phyloP scores from a whole-genome alignment of 2,797 vertebrate genomes.

The Lates japonicus region DNA sequence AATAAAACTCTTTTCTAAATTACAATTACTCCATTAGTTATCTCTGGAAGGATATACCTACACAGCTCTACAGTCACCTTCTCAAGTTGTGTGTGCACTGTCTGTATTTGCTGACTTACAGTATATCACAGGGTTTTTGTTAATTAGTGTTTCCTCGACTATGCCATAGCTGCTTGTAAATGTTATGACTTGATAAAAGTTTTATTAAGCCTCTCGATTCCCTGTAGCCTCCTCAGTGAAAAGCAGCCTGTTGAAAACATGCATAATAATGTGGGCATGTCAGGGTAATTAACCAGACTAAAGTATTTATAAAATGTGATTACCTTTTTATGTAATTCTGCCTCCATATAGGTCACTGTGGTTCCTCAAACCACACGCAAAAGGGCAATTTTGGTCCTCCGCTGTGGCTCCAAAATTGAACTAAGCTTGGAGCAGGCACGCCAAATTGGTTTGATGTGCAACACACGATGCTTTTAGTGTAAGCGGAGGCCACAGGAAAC shows the following conservation, averaged over 20 bases:
- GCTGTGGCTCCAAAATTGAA: conserved; percentile 28
- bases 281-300: conserved; percentile 56
- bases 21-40: neutral
- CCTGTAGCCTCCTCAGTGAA: conserved; percentile 34
- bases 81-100: neutral
- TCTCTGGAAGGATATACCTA: neutral
- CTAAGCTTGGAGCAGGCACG: conserved; percentile 16
- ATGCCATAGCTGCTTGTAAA: conserved; percentile 50
- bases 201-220: conserved; percentile 55
- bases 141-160: conserved; percentile 38
- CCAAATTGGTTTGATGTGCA: conserved; percentile 45
- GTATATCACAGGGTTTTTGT: conserved; percentile 21
- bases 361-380: conserved; percentile 19
- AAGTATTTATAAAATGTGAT: conserved; percentile 57
- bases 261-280: conserved; percentile 42
- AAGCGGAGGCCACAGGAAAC: conserved; percentile 23
- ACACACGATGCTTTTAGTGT: conserved; percentile 59
- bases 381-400: conserved; percentile 11
- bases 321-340: conserved; percentile 56
- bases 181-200: conserved; percentile 56
- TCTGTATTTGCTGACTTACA: conserved; percentile 20
- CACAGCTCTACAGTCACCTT: neutral
- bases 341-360: conserved; percentile 34
- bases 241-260: conserved; percentile 36
- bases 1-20: conserved; percentile 4